Evolutionary conservation across 2,797 vertebrate species (phyloP).

Genomic region (Hylomyscus alleni): DNA sequence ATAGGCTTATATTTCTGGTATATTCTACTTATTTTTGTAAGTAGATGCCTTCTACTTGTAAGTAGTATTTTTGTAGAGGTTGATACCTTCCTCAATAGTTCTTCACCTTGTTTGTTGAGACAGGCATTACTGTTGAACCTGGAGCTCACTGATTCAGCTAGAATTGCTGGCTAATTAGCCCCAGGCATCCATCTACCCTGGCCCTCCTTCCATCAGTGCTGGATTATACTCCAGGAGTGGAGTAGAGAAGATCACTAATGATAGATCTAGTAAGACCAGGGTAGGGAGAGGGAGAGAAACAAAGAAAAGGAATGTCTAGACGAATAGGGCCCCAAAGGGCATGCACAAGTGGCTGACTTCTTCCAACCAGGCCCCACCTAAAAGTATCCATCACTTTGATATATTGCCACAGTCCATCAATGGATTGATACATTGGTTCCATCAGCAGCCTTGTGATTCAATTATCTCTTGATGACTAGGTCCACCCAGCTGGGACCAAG

Average conservation of each 20-base stretch:
- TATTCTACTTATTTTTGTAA: not conserved
- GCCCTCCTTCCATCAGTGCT: not conserved
- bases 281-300: no score
- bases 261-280: not conserved
- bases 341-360: not conserved
- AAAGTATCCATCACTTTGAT: not conserved
- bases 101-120: not conserved
- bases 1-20: not conserved
- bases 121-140: not conserved
- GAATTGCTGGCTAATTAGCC: no score
- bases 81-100: no score
- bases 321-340: no score
- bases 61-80: no score
- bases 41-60: no score
- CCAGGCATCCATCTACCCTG: not conserved
- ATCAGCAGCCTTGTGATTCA: not conserved
- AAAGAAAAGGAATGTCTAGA: not conserved
- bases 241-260: not conserved
- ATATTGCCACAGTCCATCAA: not conserved
- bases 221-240: not conserved
- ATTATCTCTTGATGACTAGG: not conserved
- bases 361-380: not conserved
- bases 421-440: not conserved
- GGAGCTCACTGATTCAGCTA: not conserved
- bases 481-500: not conserved